Evolutionary conservation across 1,140 invertebrate species (phyloP).

Genomic region (Arion vulgaris): DNA sequence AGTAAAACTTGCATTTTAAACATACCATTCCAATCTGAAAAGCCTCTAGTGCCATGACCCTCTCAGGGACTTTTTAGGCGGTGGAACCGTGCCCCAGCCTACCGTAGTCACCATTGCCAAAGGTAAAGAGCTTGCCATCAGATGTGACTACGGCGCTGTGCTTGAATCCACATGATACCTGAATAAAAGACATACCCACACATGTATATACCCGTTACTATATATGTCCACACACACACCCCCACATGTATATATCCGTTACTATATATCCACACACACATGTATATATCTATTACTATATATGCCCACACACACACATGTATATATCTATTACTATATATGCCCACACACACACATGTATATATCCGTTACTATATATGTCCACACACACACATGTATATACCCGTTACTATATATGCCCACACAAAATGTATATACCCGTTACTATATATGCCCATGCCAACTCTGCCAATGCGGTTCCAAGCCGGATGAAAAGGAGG

Average conservation of each 20-base stretch:
- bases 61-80: conserved; percentile 78
- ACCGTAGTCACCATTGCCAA: conserved; percentile 81
- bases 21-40: conserved; percentile 73
- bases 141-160: conserved; percentile 80
- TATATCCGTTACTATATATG: too few species aligned
- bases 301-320: background rate
- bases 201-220: conserved; percentile 68
- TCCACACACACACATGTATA: too few species aligned
- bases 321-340: conserved; percentile 67
- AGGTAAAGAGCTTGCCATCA: conserved; percentile 80
- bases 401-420: too few species aligned
- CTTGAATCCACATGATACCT: conserved; percentile 81
- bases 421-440: too few species aligned
- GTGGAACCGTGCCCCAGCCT: conserved; percentile 78
- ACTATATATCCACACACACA: background rate
- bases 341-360: background rate
- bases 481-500: too few species aligned
- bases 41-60: conserved; percentile 72
- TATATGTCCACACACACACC: background rate
- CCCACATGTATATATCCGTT: conserved; percentile 67
- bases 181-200: background rate
- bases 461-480: too few species aligned
- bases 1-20: background rate
- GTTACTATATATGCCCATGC: too few species aligned
- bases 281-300: conserved; percentile 67